Evolutionary conservation across 2,888 invertebrate species (phyloP), one percentile per base, ranked within the genome.

Genomic region (Anorthoa munda): DNA sequence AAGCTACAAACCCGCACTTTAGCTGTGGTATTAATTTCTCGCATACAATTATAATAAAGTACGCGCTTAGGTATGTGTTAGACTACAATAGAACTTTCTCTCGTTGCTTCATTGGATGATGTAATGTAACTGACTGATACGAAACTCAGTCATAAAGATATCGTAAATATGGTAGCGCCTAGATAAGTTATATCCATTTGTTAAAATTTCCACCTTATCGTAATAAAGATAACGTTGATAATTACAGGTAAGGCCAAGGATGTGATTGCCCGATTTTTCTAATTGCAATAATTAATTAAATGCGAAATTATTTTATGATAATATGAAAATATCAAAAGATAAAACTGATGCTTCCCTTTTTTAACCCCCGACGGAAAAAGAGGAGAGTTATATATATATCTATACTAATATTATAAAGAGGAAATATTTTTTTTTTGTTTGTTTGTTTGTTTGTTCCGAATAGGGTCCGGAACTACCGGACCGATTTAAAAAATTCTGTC

Each of bases 31-130:
- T 45, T 67, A 74, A 71, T 70, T 66, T 81, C 66, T 66, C 66
- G 82, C 81, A 85, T 85, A 83, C 75, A 80, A 87, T 86, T 84
- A 85, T 68, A 83, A 82, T 82, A 81, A 55, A 84, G 76, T 75
- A 81, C 70, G 46, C 78, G 75, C 67, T 59, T 64, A 66, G 46
- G 72, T 63, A 70, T 56, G 48, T 70, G 48, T 68, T 67, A 50
- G 9, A 81, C 75, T 69, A 88, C 87, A 88, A 89, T 87, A 58
- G 80, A 88, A 90, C 92, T 92, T 92, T 92, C 92, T 90, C 91
- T 90, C 55, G 73, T 82, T 86, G 84, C 85, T 79, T 85, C 85
- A 85, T 77, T 64, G 39, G 31, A 72, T 89, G 84, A 88, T 81
- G 90, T 87, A 91, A 39, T 39, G 39, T 39, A 9, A 39, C 0